Evolutionary conservation across 1,140 invertebrate species (phyloP).

Genomic region (Tribolium castaneum): DNA sequence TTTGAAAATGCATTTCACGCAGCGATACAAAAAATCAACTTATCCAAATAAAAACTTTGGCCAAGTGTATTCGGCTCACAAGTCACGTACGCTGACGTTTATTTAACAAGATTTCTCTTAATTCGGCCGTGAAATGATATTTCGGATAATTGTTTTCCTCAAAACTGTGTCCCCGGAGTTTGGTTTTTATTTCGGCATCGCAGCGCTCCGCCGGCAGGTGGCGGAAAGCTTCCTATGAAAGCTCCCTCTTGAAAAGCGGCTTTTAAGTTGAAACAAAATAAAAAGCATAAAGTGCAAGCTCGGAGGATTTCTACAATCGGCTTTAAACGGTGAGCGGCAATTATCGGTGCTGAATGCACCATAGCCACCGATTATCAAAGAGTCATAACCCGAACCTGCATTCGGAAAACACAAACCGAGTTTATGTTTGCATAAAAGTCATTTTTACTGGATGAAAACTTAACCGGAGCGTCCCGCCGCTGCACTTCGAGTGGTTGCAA

Average conservation of each 20-base stretch:
- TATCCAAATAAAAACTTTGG: not conserved
- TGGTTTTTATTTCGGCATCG: too few species aligned
- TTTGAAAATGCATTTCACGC: not conserved
- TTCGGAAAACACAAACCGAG: not conserved
- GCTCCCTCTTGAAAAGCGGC: not conserved
- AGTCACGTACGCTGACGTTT: not conserved
- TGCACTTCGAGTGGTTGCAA: not conserved
- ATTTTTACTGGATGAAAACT: not conserved
- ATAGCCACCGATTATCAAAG: conserved; percentile 8
- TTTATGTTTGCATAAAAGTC: conserved; percentile 30
- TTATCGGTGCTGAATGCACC: not conserved
- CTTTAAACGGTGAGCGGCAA: conserved; percentile 19
- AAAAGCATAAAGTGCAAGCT: not conserved
- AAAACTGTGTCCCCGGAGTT: not conserved
- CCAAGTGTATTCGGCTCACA: not conserved
- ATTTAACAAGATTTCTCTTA: not conserved
- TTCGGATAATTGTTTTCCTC: not conserved
- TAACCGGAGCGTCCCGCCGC: not conserved
- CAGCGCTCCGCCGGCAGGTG: not conserved
- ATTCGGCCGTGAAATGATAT: not conserved
- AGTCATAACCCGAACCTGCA: conserved; percentile 1
- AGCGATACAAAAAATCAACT: not conserved
- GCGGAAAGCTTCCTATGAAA: not conserved
- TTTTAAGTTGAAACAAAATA: conserved; percentile 15
- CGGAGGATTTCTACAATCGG: conserved; percentile 10